Evolutionary conservation across 2,888 invertebrate species (phyloP), one percentile per base, ranked within the genome.

Genomic region (Zhuqinia jingwanae): DNA sequence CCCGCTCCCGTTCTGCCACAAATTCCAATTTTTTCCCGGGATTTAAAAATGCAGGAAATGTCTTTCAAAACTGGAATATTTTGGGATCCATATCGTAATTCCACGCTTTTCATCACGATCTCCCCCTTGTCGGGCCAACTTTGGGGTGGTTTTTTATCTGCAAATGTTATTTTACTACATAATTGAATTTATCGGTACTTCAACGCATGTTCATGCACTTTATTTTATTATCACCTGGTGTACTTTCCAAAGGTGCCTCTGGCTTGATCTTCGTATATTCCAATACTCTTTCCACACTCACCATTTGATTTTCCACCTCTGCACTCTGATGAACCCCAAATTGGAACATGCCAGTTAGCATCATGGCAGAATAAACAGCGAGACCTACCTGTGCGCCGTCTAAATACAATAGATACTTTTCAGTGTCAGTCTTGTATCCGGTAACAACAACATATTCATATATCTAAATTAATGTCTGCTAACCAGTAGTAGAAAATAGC

Each of bases 291-390:
- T 94, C 94, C 1, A 94, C 94, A 8, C 68, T 70, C 2, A 91
- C 90, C 91, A 91, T 91, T 89, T 91, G 89, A 50, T 88, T 90
- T 65, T 93, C 93, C 20, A 93, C 92, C 92, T 97, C 97, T 0
- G 97, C 95, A 45, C 95, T 94, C 92, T 96, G 96, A 85, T 96
- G 94, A 88, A 97, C 95, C 10, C 96, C 96, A 93, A 95, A 95
- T 22, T 87, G 53, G 17, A 78, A 60, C 83, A 47, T 81, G 25
- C 88, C 96, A 83, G 96, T 96, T 85, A 97, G 92, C 90, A 95
- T 95, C 78, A 96, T 92, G 84, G 95, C 95, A 90, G 96, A 96
- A 27, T 95, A 95, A 87, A 96, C 93, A 0, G 95, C 95, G 70
- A 96, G 92, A 2, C 96, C 96, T 1, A 96, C 95, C 50, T 82